These are phyloP conservation scores for Panopea generosa DNA, from an alignment of 2,888 invertebrate species.

Conservation along the genomic window DNA sequence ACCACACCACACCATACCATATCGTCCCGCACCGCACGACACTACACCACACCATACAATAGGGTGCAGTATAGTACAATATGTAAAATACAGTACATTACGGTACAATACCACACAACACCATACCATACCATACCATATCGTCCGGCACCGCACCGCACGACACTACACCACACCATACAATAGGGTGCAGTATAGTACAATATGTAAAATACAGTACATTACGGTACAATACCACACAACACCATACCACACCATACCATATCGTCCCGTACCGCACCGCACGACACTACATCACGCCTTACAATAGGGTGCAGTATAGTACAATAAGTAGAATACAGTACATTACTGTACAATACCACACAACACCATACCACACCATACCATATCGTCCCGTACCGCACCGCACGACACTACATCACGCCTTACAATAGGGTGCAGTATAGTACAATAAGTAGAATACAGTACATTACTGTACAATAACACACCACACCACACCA, in stretches of 20 bases:
- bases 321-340: background rate
- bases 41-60: too few species aligned
- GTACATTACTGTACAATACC: background rate
- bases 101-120: background rate
- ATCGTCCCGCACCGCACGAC: too few species aligned
- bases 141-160: too few species aligned
- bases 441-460: background rate
- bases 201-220: too few species aligned
- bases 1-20: too few species aligned
- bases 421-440: background rate
- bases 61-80: too few species aligned
- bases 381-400: background rate
- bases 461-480: background rate
- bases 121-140: too few species aligned
- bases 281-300: background rate
- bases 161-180: too few species aligned
- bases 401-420: background rate
- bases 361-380: background rate
- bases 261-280: background rate
- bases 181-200: too few species aligned
- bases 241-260: too few species aligned
- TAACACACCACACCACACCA: background rate
- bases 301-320: background rate
- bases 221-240: too few species aligned
- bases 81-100: background rate